Percentiles rank a stretch among this genome's conserved stretches.
These are phyloP conservation scores for Odontomyia ornata DNA, from an alignment of 2,888 invertebrate genomes.

Conservation along the genomic window DNA sequence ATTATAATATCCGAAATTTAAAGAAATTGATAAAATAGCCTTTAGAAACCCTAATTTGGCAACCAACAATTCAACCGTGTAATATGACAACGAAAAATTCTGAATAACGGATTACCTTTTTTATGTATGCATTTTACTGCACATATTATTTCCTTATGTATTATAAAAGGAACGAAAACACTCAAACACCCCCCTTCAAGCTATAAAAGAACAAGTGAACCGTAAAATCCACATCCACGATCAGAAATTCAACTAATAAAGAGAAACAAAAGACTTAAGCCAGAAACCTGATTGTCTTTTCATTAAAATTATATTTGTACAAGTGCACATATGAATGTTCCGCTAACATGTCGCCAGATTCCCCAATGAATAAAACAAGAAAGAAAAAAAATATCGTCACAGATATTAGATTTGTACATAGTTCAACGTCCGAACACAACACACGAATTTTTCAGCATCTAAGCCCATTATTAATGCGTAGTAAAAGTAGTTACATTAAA, in stretches of 20 bases:
- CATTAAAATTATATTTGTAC: background rate
- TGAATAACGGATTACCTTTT: background rate
- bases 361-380: background rate
- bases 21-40: too few relatives aligned
- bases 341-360: background rate
- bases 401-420: background rate
- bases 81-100: background rate
- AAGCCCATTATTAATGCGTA: conserved; percentile 9
- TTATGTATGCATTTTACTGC: background rate
- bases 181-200: background rate
- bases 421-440: conserved; percentile 2
- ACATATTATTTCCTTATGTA: background rate
- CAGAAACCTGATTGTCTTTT: background rate
- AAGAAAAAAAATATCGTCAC: background rate
- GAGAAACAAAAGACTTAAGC: conserved; percentile 29
- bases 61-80: background rate
- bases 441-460: background rate
- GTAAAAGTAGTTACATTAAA: background rate
- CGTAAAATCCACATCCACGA: background rate
- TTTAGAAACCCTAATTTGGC: too few relatives aligned
- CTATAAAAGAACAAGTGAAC: background rate
- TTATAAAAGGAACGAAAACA: background rate
- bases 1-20: too few relatives aligned
- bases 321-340: background rate
- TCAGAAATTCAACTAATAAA: background rate